A percentile compares a stretch with the other conserved stretches of the same genome.
Evolutionary conservation across 2,888 invertebrate species (phyloP).

Genomic region (Ophion ventricosus): DNA sequence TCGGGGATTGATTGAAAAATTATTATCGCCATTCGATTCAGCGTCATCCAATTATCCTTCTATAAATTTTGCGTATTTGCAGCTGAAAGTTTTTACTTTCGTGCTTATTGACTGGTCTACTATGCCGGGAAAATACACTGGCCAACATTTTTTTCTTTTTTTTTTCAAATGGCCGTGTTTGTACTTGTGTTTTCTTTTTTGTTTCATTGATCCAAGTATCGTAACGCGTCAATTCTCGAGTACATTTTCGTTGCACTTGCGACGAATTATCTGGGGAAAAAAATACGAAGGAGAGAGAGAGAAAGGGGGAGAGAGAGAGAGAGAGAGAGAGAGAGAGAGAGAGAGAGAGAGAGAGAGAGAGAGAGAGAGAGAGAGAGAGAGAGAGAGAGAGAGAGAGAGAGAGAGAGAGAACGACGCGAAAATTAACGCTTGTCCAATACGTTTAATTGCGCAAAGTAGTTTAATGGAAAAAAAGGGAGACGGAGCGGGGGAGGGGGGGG

Average conservation of each 20-base stretch:
- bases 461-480: not conserved
- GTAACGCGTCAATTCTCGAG: conserved; percentile 35
- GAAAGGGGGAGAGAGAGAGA: too few relatives aligned
- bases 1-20: too few relatives aligned
- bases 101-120: too few relatives aligned
- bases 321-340: too few relatives aligned
- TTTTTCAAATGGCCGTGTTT: conserved; percentile 46
- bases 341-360: too few relatives aligned
- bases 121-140: too few relatives aligned
- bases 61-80: too few relatives aligned
- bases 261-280: not conserved
- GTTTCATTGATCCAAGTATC: not conserved
- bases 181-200: conserved; percentile 20
- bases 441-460: conserved; percentile 3
- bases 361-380: too few relatives aligned
- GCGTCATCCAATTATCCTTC: too few relatives aligned
- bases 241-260: conserved; percentile 18
- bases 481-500: not conserved
- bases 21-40: too few relatives aligned
- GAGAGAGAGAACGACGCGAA: not conserved
- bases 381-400: too few relatives aligned
- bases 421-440: conserved; percentile 7
- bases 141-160: conserved; percentile 50
- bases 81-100: too few relatives aligned
- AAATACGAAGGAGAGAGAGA: not conserved